Evolutionary conservation across 2,797 vertebrate genomes (phyloP).

Genomic region (Malacoctenus gilli): DNA sequence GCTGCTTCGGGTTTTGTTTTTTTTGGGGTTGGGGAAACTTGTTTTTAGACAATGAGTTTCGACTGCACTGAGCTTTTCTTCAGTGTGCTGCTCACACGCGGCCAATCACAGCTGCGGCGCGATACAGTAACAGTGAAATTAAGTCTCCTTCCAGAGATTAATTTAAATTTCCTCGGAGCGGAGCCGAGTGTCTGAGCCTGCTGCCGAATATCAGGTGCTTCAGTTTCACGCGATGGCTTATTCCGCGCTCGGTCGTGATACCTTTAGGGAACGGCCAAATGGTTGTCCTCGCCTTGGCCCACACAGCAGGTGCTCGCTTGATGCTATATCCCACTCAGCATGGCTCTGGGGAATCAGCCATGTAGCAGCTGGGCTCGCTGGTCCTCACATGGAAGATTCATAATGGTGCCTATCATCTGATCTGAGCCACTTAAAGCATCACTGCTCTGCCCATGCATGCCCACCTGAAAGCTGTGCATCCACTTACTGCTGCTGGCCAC

Average conservation of each 20-base stretch:
- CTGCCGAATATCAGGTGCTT: neutral
- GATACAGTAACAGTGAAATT: neutral
- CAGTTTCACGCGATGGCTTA: neutral
- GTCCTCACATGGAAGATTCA: neutral
- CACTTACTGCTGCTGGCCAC: neutral
- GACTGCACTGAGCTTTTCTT: neutral
- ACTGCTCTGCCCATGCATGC: neutral
- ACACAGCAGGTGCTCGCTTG: neutral
- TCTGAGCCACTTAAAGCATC: neutral
- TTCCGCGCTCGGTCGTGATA: neutral
- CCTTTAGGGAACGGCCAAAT: neutral
- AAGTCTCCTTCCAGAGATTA: neutral
- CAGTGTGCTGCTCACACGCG: neutral
- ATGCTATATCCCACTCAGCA: neutral
- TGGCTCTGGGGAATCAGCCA: neutral
- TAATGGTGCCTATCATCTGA: neutral
- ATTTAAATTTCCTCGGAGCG: neutral
- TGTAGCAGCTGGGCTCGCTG: neutral
- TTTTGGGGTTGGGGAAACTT: neutral
- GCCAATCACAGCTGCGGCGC: neutral
- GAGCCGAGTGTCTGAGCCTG: neutral
- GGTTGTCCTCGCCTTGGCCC: neutral
- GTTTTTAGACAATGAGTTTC: neutral
- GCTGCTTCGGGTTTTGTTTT: no score
- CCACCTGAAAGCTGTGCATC: conserved; percentile 4